Evolutionary conservation across 2,113 vertebrate genomes (phyloP).

Genomic region (Albula glossodonta): DNA sequence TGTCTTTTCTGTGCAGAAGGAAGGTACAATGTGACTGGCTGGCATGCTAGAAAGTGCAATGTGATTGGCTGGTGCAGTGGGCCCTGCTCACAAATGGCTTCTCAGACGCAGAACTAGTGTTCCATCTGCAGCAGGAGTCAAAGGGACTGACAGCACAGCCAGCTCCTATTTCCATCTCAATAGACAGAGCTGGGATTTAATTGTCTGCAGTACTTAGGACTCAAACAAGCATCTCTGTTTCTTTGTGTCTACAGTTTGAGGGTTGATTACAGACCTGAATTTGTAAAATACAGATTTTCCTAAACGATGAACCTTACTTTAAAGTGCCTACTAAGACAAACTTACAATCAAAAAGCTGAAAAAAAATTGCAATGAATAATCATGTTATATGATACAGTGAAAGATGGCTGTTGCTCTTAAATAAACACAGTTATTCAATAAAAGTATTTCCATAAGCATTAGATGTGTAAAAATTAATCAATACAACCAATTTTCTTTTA

Average conservation of each 20-base stretch:
- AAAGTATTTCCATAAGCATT: neutral
- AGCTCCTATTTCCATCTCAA: constrained; percentile 29
- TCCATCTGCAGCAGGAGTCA: neutral
- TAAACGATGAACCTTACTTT: neutral
- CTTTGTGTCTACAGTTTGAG: neutral
- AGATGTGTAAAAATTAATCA: neutral
- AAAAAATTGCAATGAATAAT: too few relatives aligned
- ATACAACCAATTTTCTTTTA: neutral
- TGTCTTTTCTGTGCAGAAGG: neutral
- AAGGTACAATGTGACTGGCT: neutral
- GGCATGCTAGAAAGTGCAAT: neutral
- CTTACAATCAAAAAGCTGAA: too few relatives aligned
- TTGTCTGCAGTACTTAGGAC: neutral
- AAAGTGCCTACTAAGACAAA: too few relatives aligned
- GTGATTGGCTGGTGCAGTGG: neutral
- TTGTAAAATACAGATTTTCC: neutral
- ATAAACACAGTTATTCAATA: neutral
- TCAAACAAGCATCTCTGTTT: neutral
- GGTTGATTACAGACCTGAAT: constrained; percentile 5
- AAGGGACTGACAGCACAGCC: constrained; percentile 8
- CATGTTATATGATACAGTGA: neutral
- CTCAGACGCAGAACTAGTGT: neutral
- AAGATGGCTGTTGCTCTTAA: neutral
- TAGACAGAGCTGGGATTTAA: neutral
- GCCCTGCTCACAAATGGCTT: neutral